Base-by-base conservation (phyloP, 1,140 invertebrate genomes). In the Anagrus nilaparvatae region DNA sequence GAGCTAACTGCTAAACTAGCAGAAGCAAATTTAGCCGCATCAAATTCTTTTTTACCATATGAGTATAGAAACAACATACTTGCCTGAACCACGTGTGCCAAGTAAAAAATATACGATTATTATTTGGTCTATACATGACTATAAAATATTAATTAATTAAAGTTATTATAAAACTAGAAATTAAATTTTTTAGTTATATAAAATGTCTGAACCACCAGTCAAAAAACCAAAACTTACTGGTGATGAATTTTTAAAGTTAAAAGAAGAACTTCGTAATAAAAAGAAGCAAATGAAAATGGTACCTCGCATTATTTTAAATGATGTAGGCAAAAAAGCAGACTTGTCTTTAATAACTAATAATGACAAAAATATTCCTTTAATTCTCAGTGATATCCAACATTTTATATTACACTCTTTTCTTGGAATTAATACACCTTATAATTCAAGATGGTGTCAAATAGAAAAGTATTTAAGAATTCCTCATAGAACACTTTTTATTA, bases 311-410 rank as follows among this genome's bases (percentile, higher is more conserved):
- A 58, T 63, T 35, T 63, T 84, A 18, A 76, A 77, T 58, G 60
- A 65, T 35, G 63, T 72, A 43, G 81, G 81, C 18, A 62, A 76
- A 52, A 70, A 65, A 52, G 79, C 82, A 34, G 71, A 64, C 30
- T 57, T 84, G 43, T 57, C 60, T 31, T 56, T 65, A 19, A 43
- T 49, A 46, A 30, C 34, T 4, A 58, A 70, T 21, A 48, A 59
- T 20, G 58, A 74, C 35, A 65, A 75, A 33, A 70, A 84, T 48
- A 74, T 82, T 32, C 87, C 88, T 7, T 68, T 94, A 47, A 81
- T 86, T 56, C 66, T 89, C 1, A 78, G 77, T 28, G 88, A 93
- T 60, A 59, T 92, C 40, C 87, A 91, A 59, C 78, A 90, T 67
- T 67, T 93, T 34, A 54, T 92, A 4, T 63, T 91, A 52, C 81